Conservation (phyloP, 2,113 vertebrate genomes). For the Hemicordylus capensis region DNA sequence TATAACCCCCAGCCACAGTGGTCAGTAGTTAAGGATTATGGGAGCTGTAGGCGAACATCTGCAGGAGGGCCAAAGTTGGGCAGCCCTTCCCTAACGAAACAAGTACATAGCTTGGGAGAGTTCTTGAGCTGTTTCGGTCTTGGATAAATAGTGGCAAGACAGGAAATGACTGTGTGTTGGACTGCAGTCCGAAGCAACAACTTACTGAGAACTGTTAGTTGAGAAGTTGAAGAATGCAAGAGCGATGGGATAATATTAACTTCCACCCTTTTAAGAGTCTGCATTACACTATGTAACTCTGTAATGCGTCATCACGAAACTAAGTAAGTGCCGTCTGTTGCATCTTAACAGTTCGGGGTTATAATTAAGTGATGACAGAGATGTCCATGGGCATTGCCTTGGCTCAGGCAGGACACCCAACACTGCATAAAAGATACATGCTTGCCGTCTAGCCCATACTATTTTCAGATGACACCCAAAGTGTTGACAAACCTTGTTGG, state of each 20-base stretch:
- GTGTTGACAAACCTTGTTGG: neutral
- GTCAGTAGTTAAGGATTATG: too few species aligned
- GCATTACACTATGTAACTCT: neutral
- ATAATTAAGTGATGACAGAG: neutral
- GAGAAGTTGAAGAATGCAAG: accelerated
- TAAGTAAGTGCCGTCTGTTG: neutral
- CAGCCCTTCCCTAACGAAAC: too few species aligned
- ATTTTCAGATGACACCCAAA: neutral
- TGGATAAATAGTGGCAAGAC: too few species aligned
- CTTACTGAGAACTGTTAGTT: accelerated
- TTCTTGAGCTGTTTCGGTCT: too few species aligned
- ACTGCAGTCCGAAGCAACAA: neutral
- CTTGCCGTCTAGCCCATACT: too few species aligned
- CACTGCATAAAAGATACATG: constrained; percentile 5
- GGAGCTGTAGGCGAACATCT: too few species aligned
- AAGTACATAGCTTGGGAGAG: too few species aligned
- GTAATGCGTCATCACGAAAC: constrained; percentile 14
- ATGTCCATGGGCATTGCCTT: neutral
- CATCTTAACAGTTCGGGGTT: neutral
- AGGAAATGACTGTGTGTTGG: too few species aligned
- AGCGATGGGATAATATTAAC: neutral
- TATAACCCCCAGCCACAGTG: neutral
- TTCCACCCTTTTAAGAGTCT: neutral
- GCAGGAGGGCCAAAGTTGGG: too few species aligned
- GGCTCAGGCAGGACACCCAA: neutral